Evolutionary conservation across 2,113 vertebrate species (phyloP), one percentile per base, ranked within the genome.

Genomic region (Pelobates fuscus): DNA sequence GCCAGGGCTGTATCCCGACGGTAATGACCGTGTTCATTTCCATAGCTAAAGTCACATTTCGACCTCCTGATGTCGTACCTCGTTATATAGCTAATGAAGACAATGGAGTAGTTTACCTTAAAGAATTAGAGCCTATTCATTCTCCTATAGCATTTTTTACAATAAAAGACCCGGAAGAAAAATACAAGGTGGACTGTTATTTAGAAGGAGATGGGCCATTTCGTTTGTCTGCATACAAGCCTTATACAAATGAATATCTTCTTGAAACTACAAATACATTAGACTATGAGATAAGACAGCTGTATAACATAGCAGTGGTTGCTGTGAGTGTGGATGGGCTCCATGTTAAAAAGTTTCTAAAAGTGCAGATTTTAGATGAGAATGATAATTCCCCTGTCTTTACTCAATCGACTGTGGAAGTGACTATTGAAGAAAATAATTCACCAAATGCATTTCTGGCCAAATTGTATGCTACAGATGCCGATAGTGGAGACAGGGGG

Each of bases 131-230:
- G 69, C 95, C 94, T 25, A 61, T 91, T 1, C 91, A 95, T 79
- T 92, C 96, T 29, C 98, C 97, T 0, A 91, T 99, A 57, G 98
- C 98, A 15, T 98, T 99, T 88, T 98, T 96, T 78, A 97, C 95
- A 1, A 84, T 99, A 41, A 95, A 93, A 82, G 96, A 97, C 63
- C 89, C 91, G 0, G 93, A 94, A 73, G 84, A 83, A 20, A 94
- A 91, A 75, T 92, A 93, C 69, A 90, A 85, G 67, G 91, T 95
- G 18, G 86, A 87, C 67, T 99, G 96, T 78, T 84, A 91, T 82
- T 83, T 99, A 81, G 94, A 99, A 54, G 92, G 94, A 2, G 81
- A 82, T 12, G 98, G 95, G 1, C 96, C 97, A 0, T 99, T 99
- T 83, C 88, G 91, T 23, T 82, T 99, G 66, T 85, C 86, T 3